Conservation (phyloP, 2,888 invertebrate species). For the Anthrax anthrax region DNA sequence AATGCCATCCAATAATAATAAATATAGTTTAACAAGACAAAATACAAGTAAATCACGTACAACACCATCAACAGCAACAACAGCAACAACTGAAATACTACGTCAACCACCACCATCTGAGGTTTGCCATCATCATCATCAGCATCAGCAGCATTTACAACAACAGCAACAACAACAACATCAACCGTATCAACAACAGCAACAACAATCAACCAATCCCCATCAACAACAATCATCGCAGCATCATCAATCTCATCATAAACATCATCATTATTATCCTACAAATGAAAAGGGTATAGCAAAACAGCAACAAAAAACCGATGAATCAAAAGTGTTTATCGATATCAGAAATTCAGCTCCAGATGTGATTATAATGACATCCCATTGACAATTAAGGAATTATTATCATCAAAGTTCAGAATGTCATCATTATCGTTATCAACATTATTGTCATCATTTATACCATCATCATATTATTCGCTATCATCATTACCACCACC, state of each 20-base stretch:
- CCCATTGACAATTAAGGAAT: constrained; percentile 50
- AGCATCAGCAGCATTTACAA: constrained; percentile 29
- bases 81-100: constrained; percentile 9
- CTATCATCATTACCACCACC: too few relatives aligned
- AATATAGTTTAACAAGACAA: constrained; percentile 20
- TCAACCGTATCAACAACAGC: constrained; percentile 24
- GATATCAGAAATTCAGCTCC: constrained; percentile 81
- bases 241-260: not conserved
- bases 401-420: too few relatives aligned
- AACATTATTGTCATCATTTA: too few relatives aligned
- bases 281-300: constrained; percentile 4
- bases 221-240: constrained; percentile 8
- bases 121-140: constrained; percentile 29
- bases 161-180: constrained; percentile 26
- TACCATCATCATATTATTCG: too few relatives aligned
- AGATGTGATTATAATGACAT: constrained; percentile 67
- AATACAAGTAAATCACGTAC: constrained; percentile 13
- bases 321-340: constrained; percentile 51
- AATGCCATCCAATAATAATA: constrained; percentile 6
- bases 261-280: constrained; percentile 1
- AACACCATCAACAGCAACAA: constrained; percentile 10
- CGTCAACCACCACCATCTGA: constrained; percentile 14
- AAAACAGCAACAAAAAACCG: constrained; percentile 19
- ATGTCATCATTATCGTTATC: too few relatives aligned
- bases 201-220: constrained; percentile 13